Evolutionary conservation across 2,113 vertebrate genomes (phyloP).

Genomic region (Alectura lathami): DNA sequence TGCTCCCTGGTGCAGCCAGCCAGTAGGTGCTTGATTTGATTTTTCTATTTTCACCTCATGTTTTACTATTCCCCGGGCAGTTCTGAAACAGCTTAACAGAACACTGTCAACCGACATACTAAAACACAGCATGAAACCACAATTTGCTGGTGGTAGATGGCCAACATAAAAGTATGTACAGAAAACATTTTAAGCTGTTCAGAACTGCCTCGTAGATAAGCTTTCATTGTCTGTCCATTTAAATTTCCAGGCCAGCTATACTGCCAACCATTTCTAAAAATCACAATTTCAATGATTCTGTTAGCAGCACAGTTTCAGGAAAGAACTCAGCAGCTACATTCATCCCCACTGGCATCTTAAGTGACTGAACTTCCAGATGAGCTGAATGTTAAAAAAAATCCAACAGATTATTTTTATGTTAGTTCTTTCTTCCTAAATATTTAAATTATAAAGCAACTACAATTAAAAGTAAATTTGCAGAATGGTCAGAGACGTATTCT

Average conservation of each 20-base stretch:
- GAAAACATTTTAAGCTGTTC: not conserved
- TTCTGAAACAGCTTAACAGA: not conserved
- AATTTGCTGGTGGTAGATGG: not conserved
- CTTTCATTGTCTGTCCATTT: not conserved
- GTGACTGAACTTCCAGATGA: not conserved
- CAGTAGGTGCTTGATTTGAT: not conserved
- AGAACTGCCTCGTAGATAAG: not conserved
- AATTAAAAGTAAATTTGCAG: not conserved
- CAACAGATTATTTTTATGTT: not conserved
- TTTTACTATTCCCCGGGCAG: not conserved
- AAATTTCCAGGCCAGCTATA: not conserved
- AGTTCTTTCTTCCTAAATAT: not conserved
- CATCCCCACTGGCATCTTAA: not conserved
- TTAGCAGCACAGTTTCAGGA: not conserved
- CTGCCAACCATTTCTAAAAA: not conserved
- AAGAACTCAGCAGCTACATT: not conserved
- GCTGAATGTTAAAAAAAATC: not conserved
- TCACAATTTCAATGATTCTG: not conserved
- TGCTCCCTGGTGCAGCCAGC: not conserved
- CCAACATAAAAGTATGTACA: not conserved
- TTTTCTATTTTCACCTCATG: not conserved
- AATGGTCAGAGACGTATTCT: not conserved
- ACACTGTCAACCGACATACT: not conserved
- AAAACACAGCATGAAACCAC: not conserved
- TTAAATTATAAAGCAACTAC: not conserved